phyloP scores from a whole-genome alignment of 2,113 vertebrate genomes.

The Chloebia gouldiae region DNA sequence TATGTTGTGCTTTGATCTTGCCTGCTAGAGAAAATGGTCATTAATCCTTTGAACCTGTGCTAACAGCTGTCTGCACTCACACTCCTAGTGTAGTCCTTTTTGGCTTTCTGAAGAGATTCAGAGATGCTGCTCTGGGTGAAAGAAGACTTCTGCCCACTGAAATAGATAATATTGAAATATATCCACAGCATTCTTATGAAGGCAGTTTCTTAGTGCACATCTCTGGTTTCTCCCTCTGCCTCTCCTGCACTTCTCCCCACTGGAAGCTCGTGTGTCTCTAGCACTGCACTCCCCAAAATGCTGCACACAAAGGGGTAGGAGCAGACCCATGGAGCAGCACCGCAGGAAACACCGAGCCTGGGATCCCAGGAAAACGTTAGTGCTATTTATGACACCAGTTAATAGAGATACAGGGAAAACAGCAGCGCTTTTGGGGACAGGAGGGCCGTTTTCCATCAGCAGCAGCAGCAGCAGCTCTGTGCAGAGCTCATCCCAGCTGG shows the following conservation, averaged over 20 bases:
- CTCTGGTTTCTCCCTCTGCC: background rate
- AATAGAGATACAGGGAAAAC: background rate
- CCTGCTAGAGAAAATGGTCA: background rate
- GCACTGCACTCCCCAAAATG: background rate
- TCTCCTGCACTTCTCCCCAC: background rate
- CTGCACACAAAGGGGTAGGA: background rate
- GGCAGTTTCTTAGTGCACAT: background rate
- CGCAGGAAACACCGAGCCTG: background rate
- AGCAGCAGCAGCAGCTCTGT: background rate
- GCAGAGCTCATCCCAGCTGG: accelerated
- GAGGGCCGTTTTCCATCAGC: background rate
- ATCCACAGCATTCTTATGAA: background rate
- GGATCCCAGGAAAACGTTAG: accelerated
- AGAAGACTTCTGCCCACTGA: background rate
- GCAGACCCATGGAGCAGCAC: background rate
- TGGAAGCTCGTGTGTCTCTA: background rate
- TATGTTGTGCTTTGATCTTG: background rate
- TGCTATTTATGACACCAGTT: accelerated
- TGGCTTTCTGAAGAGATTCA: background rate
- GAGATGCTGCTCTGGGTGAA: background rate
- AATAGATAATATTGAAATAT: background rate
- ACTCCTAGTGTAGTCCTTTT: background rate
- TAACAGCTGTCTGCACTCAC: background rate
- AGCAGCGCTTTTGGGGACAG: accelerated
- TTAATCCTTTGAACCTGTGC: background rate